Conservation (phyloP, 1,140 invertebrate genomes). For the Leptinotarsa undecemlineata region DNA sequence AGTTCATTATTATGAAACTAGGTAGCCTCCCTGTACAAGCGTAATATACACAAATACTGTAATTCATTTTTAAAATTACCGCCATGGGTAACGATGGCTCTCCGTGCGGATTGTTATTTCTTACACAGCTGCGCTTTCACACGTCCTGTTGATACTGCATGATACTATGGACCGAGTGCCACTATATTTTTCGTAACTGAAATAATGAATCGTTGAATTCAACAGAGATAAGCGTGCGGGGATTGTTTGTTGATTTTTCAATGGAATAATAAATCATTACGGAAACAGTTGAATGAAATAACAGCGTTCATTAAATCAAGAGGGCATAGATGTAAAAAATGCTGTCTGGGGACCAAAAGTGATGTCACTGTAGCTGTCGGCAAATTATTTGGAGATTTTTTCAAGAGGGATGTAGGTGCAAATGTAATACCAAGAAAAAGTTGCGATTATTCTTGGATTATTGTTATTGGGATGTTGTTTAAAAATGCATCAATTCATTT, state of each 20-base stretch:
- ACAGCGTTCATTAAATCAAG: not conserved
- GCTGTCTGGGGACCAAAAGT: too few relatives aligned
- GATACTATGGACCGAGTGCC: slow-evolving; percentile 20
- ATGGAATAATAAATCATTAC: slow-evolving; percentile 23
- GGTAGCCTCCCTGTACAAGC: too few relatives aligned
- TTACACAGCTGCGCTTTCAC: slow-evolving; percentile 35
- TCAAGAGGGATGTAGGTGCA: too few relatives aligned
- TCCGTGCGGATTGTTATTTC: slow-evolving; percentile 20
- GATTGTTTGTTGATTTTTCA: slow-evolving; percentile 20
- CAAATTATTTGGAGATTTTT: too few relatives aligned
- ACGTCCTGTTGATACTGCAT: slow-evolving; percentile 43
- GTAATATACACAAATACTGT: not conserved
- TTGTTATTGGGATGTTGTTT: too few relatives aligned
- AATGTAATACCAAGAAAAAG: too few relatives aligned
- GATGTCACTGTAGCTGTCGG: too few relatives aligned
- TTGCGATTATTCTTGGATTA: too few relatives aligned
- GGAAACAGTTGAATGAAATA: not conserved
- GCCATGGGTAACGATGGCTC: not conserved
- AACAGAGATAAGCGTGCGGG: not conserved
- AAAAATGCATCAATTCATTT: too few relatives aligned
- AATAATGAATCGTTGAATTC: not conserved
- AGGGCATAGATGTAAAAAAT: not conserved
- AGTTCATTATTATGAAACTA: too few relatives aligned
- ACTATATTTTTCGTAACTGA: slow-evolving; percentile 16
- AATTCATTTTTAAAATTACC: not conserved